Evolutionary conservation across 2,888 invertebrate genomes (phyloP).

Genomic region (Eudasyphora cyanicolor): DNA sequence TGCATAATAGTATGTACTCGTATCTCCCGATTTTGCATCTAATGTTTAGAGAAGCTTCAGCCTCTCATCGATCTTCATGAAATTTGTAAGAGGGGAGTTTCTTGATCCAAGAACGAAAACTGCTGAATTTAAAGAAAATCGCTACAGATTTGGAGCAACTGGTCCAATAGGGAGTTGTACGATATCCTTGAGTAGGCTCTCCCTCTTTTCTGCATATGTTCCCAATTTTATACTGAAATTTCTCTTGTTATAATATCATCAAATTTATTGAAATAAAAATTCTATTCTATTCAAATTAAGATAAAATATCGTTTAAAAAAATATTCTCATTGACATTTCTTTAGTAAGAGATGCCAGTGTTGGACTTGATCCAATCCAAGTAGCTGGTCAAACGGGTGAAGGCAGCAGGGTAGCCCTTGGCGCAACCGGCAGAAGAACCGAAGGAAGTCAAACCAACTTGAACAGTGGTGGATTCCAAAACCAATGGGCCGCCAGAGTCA

Average conservation of each 20-base stretch:
- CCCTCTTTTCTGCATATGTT: no score
- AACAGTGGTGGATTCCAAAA: constrained; percentile 2
- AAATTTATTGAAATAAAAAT: neutral
- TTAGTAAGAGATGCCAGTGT: constrained; percentile 30
- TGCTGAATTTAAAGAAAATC: no score
- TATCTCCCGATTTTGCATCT: no score
- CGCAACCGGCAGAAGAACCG: constrained; percentile 65
- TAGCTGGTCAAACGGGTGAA: constrained; percentile 70
- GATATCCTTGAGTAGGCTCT: no score
- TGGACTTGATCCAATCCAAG: constrained; percentile 71
- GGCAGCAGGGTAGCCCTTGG: constrained; percentile 68
- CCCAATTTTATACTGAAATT: no score
- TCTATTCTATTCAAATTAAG: neutral
- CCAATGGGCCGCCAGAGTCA: constrained; percentile 68
- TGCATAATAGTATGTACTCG: no score
- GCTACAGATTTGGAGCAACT: no score
- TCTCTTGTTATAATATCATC: neutral
- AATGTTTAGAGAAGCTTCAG: no score
- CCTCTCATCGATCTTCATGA: no score
- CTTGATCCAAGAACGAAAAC: no score
- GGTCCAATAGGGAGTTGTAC: no score
- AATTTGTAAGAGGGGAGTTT: no score
- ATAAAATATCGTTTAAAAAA: neutral
- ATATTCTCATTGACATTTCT: neutral
- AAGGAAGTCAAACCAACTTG: constrained; percentile 69